Evolutionary conservation across 2,888 invertebrate species (phyloP), one percentile per base, ranked within the genome.

Genomic region (Acronicta psi): DNA sequence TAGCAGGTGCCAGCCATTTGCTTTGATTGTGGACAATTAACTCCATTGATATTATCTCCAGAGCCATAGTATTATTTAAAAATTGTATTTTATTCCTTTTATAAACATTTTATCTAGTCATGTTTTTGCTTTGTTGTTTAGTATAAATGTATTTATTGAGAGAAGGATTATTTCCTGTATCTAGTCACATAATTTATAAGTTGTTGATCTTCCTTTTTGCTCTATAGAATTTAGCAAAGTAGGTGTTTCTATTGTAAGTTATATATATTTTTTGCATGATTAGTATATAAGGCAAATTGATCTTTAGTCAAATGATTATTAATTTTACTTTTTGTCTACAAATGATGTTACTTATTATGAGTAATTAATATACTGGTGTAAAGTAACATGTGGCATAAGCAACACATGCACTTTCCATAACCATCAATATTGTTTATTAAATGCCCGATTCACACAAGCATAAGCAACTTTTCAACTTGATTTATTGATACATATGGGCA

Each of bases 161-260:
- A 56, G 25, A 36, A 41, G 45, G 38, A 62, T 47, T 65, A 43
- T 72, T 58, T 63, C 57, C 56, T 65, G 43, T 59, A 52, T 40
- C 62, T 74, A 69, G 74, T 60, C 59, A 60, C 65, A 59, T n/a
- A n/a, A n/a, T 40, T 54, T 67, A 40, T 66, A 59, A 76, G 66
- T 64, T 72, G 34, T 73, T 69, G 59, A 59, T 75, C 64, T 75
- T 72, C 70, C 67, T 45, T 65, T 60, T 60, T 65, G 45, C 29
- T 31, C 25, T 59, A 42, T 59, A 57, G 16, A 47, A 69, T 58
- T 40, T 64, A 52, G 38, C 54, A 34, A 43, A 41, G 17, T 50
- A 40, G n/a, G n/a, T n/a, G n/a, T 29, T 40, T 59, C 14, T 41
- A 61, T 45, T 38, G 17, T 55, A 52, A 58, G 29, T 20, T 10